Evolutionary conservation across 2,888 invertebrate species (phyloP).

Genomic region (Hoplodrina ambigua): DNA sequence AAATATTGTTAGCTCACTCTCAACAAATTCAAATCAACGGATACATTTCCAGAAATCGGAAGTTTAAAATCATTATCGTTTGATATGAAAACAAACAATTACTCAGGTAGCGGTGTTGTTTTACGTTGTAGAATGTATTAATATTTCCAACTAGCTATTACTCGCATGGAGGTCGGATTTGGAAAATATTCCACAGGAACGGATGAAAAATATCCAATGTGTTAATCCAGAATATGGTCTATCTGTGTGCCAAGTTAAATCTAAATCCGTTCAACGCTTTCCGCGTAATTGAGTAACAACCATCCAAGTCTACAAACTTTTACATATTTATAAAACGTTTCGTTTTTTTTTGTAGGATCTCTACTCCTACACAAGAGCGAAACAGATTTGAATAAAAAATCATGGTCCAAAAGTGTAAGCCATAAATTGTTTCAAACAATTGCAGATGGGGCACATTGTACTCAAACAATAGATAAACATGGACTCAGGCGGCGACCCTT

Average conservation of each 20-base stretch:
- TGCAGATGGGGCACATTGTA: constrained; percentile 75
- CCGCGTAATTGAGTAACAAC: background rate
- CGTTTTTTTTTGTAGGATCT: background rate
- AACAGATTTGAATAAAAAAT: constrained; percentile 58
- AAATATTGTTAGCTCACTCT: constrained; percentile 70
- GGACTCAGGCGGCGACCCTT: constrained; percentile 59
- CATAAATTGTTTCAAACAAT: constrained; percentile 77
- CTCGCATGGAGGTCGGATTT: background rate
- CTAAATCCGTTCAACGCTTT: background rate
- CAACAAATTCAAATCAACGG: constrained; percentile 62
- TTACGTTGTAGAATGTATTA: constrained; percentile 34
- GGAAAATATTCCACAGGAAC: background rate
- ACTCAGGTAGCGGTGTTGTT: constrained; percentile 27
- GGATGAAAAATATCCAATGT: background rate
- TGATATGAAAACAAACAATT: constrained; percentile 57
- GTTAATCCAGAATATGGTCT: background rate
- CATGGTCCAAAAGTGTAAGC: constrained; percentile 58
- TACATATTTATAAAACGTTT: background rate
- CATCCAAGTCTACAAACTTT: constrained; percentile 8
- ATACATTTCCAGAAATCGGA: constrained; percentile 58
- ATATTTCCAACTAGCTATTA: constrained; percentile 28
- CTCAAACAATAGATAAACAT: constrained; percentile 78
- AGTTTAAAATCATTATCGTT: constrained; percentile 55
- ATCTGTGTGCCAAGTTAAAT: background rate
- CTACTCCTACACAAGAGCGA: constrained; percentile 30